Conservation (phyloP, 2,888 invertebrate species). For the Microdon myrmicae region DNA sequence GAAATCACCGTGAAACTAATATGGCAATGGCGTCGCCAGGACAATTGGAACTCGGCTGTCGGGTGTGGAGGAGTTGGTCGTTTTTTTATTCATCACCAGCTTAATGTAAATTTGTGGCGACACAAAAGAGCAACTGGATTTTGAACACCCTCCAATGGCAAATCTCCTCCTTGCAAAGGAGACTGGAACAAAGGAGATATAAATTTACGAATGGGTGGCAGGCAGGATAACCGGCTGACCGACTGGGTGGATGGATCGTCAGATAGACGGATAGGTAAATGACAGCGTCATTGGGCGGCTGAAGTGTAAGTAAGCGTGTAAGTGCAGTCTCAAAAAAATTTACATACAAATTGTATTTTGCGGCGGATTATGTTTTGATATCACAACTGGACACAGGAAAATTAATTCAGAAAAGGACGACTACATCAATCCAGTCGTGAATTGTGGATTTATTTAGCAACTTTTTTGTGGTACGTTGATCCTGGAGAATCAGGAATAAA, state of each 20-base stretch:
- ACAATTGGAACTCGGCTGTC: conserved; percentile 19
- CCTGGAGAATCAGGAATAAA: too few relatives aligned
- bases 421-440: conserved; percentile 38
- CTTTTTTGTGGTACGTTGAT: too few relatives aligned
- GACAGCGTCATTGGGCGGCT: conserved; percentile 22
- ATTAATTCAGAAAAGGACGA: conserved; percentile 45
- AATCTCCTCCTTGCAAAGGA: conserved; percentile 13
- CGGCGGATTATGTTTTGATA: conserved; percentile 55
- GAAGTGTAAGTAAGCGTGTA: conserved; percentile 50
- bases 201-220: conserved; percentile 11
- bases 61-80: conserved; percentile 4
- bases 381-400: conserved; percentile 45
- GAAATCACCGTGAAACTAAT: conserved; percentile 45
- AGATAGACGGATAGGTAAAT: too few relatives aligned
- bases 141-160: conserved; percentile 44
- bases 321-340: conserved; percentile 55
- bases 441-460: too few relatives aligned
- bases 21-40: conserved; percentile 37
- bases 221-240: conserved; percentile 15
- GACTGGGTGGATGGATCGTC: conserved; percentile 21
- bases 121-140: conserved; percentile 49
- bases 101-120: conserved; percentile 50
- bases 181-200: too few relatives aligned
- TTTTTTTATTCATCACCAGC: conserved; percentile 42
- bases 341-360: conserved; percentile 56